Conservation (phyloP, 2,888 invertebrate species). For the Leucophenga maculata region DNA sequence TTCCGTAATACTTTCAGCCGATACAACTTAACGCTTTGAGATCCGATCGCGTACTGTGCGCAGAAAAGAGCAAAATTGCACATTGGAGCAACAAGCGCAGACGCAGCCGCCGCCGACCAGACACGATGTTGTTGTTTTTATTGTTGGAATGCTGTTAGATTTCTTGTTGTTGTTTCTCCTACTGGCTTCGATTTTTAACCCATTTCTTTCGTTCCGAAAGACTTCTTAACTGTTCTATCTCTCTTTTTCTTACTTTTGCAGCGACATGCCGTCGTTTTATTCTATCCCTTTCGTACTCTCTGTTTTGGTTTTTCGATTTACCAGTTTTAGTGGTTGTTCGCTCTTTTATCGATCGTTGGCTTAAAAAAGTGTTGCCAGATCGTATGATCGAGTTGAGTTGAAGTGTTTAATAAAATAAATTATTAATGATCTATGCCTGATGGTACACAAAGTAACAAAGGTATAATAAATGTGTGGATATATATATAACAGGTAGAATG, state of each 20-base stretch:
- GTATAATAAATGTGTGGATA: no score
- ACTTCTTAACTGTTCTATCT: conserved; percentile 3
- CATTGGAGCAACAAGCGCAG: background rate
- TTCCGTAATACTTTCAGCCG: no score
- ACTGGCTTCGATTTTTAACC: conserved; percentile 54
- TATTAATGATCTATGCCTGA: no score
- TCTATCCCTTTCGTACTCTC: background rate
- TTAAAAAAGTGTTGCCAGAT: background rate
- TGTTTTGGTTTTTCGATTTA: conserved; percentile 29
- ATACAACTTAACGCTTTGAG: background rate
- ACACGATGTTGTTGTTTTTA: background rate
- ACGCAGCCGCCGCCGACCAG: background rate
- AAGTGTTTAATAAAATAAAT: no score
- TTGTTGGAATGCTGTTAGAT: conserved; percentile 50
- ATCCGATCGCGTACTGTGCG: background rate
- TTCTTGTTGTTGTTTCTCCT: conserved; percentile 40
- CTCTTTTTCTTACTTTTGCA: background rate
- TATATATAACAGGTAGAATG: no score
- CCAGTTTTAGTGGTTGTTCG: conserved; percentile 23
- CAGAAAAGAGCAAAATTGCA: background rate
- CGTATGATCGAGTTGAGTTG: no score
- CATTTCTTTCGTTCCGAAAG: conserved; percentile 39
- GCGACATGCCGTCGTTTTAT: background rate
- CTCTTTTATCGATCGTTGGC: background rate
- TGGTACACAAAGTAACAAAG: no score